phyloP scores from a whole-genome alignment of 2,888 invertebrate genomes.

The Hylaea fasciaria region DNA sequence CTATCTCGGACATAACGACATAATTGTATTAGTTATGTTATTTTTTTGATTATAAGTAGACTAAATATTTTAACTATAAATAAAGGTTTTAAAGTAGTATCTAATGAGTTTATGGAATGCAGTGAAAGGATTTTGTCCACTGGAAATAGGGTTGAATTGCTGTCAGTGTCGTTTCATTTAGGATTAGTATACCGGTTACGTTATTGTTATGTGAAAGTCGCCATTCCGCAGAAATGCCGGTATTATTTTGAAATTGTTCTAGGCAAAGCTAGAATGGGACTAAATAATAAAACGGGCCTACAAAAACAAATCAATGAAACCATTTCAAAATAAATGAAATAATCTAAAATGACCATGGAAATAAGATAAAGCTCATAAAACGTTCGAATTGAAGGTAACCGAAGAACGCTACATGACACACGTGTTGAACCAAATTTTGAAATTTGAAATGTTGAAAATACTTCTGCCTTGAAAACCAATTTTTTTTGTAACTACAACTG shows the following conservation, averaged over 20 bases:
- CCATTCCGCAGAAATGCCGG: conserved; percentile 22
- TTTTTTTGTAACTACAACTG: too few relatives aligned
- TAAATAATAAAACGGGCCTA: neutral
- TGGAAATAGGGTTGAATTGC: conserved; percentile 15
- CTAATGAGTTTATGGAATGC: conserved; percentile 21
- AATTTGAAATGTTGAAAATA: too few relatives aligned
- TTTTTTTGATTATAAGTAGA: neutral
- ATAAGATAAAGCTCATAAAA: too few relatives aligned
- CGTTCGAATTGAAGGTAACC: too few relatives aligned
- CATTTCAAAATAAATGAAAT: too few relatives aligned
- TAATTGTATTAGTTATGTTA: too few relatives aligned
- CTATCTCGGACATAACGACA: too few relatives aligned
- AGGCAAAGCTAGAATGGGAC: conserved; percentile 9
- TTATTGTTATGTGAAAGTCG: conserved; percentile 17
- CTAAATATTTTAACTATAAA: conserved; percentile 9
- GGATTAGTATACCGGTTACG: conserved; percentile 15
- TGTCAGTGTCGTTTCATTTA: conserved; percentile 21
- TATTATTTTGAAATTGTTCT: conserved; percentile 9
- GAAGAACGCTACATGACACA: too few relatives aligned
- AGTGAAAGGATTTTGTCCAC: conserved; percentile 29
- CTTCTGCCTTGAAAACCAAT: too few relatives aligned
- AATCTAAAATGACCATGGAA: too few relatives aligned
- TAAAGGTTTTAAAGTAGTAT: conserved; percentile 6
- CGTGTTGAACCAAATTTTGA: too few relatives aligned
- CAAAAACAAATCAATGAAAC: too few relatives aligned